A percentile compares a stretch with the other conserved stretches of the same genome.
These are phyloP conservation scores for Cherax quadricarinatus DNA, from an alignment of 1,140 invertebrate genomes.

Conservation along the genomic window DNA sequence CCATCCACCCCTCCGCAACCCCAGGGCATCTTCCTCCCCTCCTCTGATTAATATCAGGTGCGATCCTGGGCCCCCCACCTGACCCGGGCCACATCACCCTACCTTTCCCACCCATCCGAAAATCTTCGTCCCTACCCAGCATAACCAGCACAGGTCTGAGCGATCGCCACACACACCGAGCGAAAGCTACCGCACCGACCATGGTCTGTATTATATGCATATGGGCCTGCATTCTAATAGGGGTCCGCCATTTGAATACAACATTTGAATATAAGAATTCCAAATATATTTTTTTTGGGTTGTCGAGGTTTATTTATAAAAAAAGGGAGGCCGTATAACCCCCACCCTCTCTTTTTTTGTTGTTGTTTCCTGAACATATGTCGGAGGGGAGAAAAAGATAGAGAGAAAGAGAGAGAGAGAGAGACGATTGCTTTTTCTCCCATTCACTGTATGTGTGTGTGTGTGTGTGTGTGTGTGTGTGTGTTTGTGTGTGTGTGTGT, in stretches of 20 bases:
- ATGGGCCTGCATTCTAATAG: conserved; percentile 54
- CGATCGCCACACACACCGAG: background rate
- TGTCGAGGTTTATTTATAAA: background rate
- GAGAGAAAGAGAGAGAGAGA: background rate
- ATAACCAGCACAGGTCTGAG: background rate
- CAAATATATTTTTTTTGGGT: conserved; percentile 30
- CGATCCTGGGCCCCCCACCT: background rate
- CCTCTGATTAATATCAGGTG: conserved; percentile 47
- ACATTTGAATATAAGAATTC: conserved; percentile 45
- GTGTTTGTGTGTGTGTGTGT: no score
- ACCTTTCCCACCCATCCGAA: background rate
- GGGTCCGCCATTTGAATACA: conserved; percentile 15
- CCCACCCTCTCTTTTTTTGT: background rate
- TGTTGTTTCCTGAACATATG: background rate
- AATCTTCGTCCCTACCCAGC: background rate
- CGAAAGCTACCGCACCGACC: background rate
- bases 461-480: no score
- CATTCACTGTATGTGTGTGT: no score
- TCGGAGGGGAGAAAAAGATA: no score
- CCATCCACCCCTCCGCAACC: background rate
- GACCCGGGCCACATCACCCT: background rate
- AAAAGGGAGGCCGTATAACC: background rate
- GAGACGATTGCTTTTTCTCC: background rate
- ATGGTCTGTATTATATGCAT: conserved; percentile 28
- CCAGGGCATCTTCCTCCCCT: background rate